A percentile compares a stretch with the other conserved stretches of the same genome.
These are phyloP conservation scores for Gavialis gangeticus DNA, from an alignment of 2,113 vertebrate species.

Conservation along the genomic window DNA sequence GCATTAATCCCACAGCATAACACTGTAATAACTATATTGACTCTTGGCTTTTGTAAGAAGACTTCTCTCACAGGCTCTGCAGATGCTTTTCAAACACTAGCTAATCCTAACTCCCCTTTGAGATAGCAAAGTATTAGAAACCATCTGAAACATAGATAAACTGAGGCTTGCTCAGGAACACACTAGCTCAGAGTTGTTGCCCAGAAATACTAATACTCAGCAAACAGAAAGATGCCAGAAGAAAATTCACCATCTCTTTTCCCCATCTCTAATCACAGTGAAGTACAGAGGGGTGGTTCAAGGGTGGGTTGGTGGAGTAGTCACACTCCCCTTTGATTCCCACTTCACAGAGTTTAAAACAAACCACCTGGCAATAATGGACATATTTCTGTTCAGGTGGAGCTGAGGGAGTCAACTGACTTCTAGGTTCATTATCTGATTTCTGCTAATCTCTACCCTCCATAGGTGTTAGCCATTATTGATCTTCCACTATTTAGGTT, in stretches of 20 bases:
- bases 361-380: too few relatives aligned
- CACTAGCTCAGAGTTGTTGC: neutral
- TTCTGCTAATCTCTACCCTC: too few relatives aligned
- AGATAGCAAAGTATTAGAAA: neutral
- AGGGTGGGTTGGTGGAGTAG: too few relatives aligned
- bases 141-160: neutral
- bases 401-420: too few relatives aligned
- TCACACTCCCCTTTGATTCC: too few relatives aligned
- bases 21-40: accelerated
- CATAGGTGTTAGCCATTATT: too few relatives aligned
- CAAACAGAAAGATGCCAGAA: neutral
- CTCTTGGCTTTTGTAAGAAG: slow-evolving; percentile 1
- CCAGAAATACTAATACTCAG: accelerated
- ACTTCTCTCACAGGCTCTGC: neutral
- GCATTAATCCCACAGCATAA: neutral
- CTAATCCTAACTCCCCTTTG: neutral
- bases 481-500: too few relatives aligned
- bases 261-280: too few relatives aligned
- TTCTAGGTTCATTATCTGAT: too few relatives aligned
- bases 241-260: neutral
- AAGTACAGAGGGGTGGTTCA: too few relatives aligned
- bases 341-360: too few relatives aligned
- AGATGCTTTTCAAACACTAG: neutral
- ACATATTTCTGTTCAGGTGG: too few relatives aligned
- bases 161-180: neutral